phyloP scores from a whole-genome alignment of 2,888 invertebrate species.

The Poecilobothrus nobilitatus region DNA sequence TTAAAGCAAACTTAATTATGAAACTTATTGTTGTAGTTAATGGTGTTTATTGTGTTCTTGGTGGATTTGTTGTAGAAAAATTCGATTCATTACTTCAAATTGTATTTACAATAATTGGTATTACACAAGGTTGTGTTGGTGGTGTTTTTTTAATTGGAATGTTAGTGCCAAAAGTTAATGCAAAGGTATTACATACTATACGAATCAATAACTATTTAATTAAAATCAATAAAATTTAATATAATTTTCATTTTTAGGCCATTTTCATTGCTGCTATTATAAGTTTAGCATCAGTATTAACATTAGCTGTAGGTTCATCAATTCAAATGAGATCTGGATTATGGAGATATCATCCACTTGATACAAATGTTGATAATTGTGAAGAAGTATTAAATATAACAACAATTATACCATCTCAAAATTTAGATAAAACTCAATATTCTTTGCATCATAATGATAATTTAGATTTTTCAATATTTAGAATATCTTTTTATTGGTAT shows the following conservation, averaged over 20 bases:
- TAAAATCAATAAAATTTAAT: too few relatives aligned
- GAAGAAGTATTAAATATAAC: conserved; percentile 2
- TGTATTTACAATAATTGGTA: conserved; percentile 37
- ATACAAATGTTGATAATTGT: background rate
- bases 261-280: conserved; percentile 7
- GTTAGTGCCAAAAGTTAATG: conserved; percentile 52
- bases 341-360: background rate
- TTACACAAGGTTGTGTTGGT: conserved; percentile 51
- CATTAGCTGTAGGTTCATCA: background rate
- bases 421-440: background rate
- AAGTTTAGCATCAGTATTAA: conserved; percentile 12
- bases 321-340: background rate
- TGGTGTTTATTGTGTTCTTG: conserved; percentile 51
- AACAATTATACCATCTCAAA: background rate
- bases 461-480: conserved; percentile 41
- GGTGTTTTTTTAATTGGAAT: conserved; percentile 56
- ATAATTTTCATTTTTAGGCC: background rate
- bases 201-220: too few relatives aligned
- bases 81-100: conserved; percentile 45
- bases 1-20: conserved; percentile 42
- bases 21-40: conserved; percentile 35
- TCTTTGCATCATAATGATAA: background rate
- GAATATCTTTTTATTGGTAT: conserved; percentile 55
- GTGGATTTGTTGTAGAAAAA: conserved; percentile 38
- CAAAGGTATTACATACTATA: conserved; percentile 21